phyloP scores from a whole-genome alignment of 2,888 invertebrate genomes.

The Chloromyia formosa region DNA sequence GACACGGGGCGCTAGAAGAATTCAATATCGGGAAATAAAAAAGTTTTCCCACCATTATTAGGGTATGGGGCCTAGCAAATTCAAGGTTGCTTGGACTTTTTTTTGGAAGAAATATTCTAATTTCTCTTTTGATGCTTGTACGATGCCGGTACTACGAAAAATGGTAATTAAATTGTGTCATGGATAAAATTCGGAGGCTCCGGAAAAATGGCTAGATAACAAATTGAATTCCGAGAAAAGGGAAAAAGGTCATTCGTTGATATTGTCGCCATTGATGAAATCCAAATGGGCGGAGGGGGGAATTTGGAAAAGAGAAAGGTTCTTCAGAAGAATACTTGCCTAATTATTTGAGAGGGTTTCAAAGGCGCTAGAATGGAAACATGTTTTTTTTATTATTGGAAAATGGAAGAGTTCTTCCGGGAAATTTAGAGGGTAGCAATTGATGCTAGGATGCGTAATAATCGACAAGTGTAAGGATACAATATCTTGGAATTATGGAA shows the following conservation, averaged over 20 bases:
- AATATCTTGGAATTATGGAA: too few relatives aligned
- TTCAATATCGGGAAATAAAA: constrained; percentile 23
- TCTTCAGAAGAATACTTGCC: too few relatives aligned
- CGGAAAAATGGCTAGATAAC: neutral
- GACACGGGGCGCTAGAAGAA: neutral
- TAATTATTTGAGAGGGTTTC: too few relatives aligned
- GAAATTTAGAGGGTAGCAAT: too few relatives aligned
- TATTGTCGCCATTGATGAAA: too few relatives aligned
- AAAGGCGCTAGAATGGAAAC: too few relatives aligned
- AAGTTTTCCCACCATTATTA: neutral
- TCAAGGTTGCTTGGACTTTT: neutral
- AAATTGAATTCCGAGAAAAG: neutral
- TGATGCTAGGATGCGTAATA: too few relatives aligned
- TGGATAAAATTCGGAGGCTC: neutral
- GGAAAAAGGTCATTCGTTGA: neutral
- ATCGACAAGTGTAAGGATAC: too few relatives aligned
- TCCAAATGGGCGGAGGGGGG: too few relatives aligned
- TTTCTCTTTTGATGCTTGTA: neutral
- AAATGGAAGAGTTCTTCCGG: too few relatives aligned
- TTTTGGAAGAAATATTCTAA: neutral
- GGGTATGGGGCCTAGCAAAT: neutral
- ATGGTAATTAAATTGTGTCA: constrained; percentile 8
- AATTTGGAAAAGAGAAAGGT: too few relatives aligned
- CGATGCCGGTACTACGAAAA: neutral
- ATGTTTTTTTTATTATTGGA: too few relatives aligned